Conservation (phyloP, 2,888 invertebrate species). For the Rhodophaea formosa region DNA sequence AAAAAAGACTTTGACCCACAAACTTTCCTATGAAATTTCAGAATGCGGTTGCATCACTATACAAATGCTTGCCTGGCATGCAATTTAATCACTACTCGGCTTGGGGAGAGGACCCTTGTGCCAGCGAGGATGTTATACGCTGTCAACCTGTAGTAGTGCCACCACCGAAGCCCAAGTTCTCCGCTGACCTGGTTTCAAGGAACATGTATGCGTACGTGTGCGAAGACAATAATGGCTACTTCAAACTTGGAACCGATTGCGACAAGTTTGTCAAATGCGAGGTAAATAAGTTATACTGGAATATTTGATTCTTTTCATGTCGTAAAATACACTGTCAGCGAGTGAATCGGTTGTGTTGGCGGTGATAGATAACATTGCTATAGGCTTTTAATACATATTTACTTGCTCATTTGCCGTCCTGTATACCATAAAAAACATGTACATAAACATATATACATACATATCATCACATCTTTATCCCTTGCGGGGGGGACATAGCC, state of each 20-base stretch:
- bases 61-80: slow-evolving; percentile 11
- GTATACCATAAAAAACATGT: too few relatives aligned
- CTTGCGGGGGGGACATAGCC: too few relatives aligned
- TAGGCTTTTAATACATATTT: too few relatives aligned
- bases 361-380: too few relatives aligned
- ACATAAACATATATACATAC: too few relatives aligned
- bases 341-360: too few relatives aligned
- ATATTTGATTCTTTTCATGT: neutral
- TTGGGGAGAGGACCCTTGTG: slow-evolving; percentile 11
- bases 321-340: too few relatives aligned
- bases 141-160: neutral
- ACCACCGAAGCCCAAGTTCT: neutral
- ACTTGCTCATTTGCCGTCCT: too few relatives aligned
- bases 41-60: slow-evolving; percentile 7
- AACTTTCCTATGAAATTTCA: neutral
- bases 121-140: neutral
- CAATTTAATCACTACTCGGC: slow-evolving; percentile 5
- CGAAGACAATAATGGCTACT: slow-evolving; percentile 1
- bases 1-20: neutral
- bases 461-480: too few relatives aligned
- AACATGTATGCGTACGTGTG: neutral
- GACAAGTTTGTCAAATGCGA: slow-evolving; percentile 1
- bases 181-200: neutral
- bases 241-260: neutral
- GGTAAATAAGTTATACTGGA: neutral